Evolutionary conservation across 2,113 vertebrate species (phyloP), one percentile per base, ranked within the genome.

Genomic region (Phoxinus phoxinus): DNA sequence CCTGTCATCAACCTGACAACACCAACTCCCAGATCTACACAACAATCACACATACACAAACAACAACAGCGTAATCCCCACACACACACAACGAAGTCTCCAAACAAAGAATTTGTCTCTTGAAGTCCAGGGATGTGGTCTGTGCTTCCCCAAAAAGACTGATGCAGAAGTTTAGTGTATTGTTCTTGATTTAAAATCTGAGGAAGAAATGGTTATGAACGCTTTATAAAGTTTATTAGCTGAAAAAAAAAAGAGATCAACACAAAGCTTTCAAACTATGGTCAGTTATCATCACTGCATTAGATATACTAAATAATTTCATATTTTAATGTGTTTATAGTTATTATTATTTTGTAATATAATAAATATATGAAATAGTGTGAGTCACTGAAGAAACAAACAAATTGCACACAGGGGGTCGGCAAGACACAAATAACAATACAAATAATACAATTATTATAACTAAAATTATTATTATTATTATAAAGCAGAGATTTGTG

Each of bases 1-100:
- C 63, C 80, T 82, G 25, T 82, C 80, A 82, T 69, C 46, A 69
- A 35, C 61, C 61, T 53, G 19, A 67, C 37, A 81, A 81, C 44
- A 81, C 32, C 17, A 81, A 41, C 37, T 81, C 11, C 53, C 37
- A 80, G 37, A 63, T 79, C 41, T 27, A 67, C 41, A 65, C 25
- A 3, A 15, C 59, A 32, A 81, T 35, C 80, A 53, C 61, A 69
- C 44, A 46, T 13, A 51, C 35, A 51, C 80, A 82, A 82, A 69
- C 63, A 82, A 63, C 37, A 80, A n/a, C 80, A 82, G 27, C 0
- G 10, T 69, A 69, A 82, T 69, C 4, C 80, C 27, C 41, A 51
- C 80, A 81, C 32, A 30, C 41, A 21, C 76, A 46, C 53, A 79
- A 58, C 32, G 48, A 46, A 21, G 41, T 65, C 79, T 51, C 19